phyloP scores from a whole-genome alignment of 2,113 vertebrate genomes.

The Megaleporinus macrocephalus region DNA sequence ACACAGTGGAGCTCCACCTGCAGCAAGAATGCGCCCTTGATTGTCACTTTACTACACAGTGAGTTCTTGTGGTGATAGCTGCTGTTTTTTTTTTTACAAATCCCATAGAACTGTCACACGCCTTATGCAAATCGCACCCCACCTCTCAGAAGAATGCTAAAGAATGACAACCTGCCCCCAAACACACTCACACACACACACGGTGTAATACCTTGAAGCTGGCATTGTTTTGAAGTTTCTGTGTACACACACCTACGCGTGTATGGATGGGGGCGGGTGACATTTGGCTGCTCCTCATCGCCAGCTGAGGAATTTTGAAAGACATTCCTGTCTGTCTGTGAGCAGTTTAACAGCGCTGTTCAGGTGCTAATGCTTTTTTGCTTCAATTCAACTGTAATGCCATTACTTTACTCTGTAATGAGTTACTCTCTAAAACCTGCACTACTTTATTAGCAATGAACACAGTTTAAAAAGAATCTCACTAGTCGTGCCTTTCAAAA shows the following conservation, averaged over 20 bases:
- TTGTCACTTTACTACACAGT: background rate
- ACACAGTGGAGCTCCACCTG: background rate
- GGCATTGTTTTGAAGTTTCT: conserved; percentile 6
- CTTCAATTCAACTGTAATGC: no score
- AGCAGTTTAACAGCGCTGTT: no score
- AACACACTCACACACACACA: background rate
- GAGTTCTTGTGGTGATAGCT: background rate
- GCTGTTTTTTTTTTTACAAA: background rate
- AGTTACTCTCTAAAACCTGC: no score
- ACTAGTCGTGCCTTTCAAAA: no score
- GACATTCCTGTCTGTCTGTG: conserved; percentile 9
- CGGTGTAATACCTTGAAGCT: background rate
- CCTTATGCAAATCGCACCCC: conserved; percentile 35
- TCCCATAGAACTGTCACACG: background rate
- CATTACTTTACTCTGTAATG: no score
- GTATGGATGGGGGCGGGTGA: background rate
- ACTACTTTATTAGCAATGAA: no score
- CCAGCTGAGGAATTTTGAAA: background rate
- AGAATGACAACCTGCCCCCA: background rate
- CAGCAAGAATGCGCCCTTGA: background rate
- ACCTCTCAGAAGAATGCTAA: conserved; percentile 65
- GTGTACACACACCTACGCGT: conserved; percentile 15
- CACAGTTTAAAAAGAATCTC: no score
- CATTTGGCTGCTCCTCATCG: conserved; percentile 5
- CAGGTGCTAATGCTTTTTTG: no score